Percentiles rank a stretch among this genome's conserved stretches.
Evolutionary conservation across 2,113 vertebrate genomes (phyloP).

Genomic region (Semicossyphus pulcher): DNA sequence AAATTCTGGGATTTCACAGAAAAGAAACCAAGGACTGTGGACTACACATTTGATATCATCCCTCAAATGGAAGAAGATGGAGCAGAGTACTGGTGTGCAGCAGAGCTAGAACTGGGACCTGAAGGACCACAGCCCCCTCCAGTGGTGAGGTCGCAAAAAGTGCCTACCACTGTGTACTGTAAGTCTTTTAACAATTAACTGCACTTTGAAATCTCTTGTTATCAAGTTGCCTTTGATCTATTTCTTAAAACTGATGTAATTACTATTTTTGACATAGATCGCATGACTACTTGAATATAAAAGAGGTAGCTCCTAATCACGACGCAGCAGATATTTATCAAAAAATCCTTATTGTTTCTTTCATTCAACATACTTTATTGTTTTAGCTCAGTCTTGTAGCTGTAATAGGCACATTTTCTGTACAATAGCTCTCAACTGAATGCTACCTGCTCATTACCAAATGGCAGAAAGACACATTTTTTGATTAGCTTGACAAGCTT

Average conservation of each 20-base stretch:
- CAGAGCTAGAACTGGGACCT: conserved; percentile 51
- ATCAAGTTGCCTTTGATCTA: background rate
- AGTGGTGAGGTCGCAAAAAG: background rate
- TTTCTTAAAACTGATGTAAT: background rate
- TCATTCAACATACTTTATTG: no score
- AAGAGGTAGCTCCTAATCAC: no score
- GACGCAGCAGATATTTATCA: no score
- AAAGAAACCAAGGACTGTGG: background rate
- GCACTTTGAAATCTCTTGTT: no score
- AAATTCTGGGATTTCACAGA: no score
- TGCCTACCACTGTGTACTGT: conserved; percentile 52
- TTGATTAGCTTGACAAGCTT: no score
- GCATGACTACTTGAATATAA: background rate
- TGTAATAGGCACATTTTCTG: no score
- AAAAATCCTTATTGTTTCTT: no score
- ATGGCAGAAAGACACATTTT: no score
- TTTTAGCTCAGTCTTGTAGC: no score
- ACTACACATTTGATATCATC: background rate
- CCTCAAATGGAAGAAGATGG: conserved; percentile 32
- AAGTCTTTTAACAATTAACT: conserved; percentile 41
- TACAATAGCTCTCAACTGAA: no score
- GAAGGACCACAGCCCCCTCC: conserved; percentile 4
- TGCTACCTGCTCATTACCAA: no score
- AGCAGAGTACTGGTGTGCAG: conserved; percentile 45
- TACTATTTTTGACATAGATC: background rate